phyloP scores from a whole-genome alignment of 1,140 invertebrate species.

The Drosophila kurseongensis region DNA sequence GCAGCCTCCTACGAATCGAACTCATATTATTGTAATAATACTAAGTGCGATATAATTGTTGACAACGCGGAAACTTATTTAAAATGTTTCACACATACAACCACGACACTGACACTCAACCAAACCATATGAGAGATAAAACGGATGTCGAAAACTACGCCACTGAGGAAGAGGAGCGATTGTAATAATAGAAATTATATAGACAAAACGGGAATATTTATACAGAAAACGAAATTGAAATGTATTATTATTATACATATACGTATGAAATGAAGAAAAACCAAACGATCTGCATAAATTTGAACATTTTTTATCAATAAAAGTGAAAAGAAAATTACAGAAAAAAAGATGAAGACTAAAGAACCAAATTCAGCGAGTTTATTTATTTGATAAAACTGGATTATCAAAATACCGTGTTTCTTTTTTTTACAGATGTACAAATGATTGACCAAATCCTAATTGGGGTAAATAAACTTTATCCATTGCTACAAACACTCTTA shows the following conservation, averaged over 20 bases:
- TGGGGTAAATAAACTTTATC: no score
- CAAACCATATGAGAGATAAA: constrained; percentile 21
- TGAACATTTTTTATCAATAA: constrained; percentile 82
- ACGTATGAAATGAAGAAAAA: constrained; percentile 50
- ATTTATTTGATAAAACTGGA: background rate
- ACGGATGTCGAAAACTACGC: constrained; percentile 59
- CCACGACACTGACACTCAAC: constrained; percentile 22
- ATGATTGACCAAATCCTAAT: no score
- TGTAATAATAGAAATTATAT: constrained; percentile 77
- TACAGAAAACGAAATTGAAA: constrained; percentile 64
- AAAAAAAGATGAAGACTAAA: constrained; percentile 34
- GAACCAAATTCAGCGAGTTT: constrained; percentile 17
- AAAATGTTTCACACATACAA: constrained; percentile 60
- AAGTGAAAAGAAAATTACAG: constrained; percentile 52
- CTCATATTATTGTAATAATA: constrained; percentile 45
- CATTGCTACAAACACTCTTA: no score
- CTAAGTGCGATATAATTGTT: constrained; percentile 52
- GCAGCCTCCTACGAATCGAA: constrained; percentile 52
- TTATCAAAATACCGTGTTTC: no score
- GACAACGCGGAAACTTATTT: constrained; percentile 63
- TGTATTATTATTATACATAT: constrained; percentile 82
- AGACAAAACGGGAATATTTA: constrained; percentile 78
- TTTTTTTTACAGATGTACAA: no score
- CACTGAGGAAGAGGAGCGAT: constrained; percentile 68
- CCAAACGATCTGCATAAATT: constrained; percentile 68